Base-by-base conservation (phyloP, 2,797 vertebrate species). In the Microcaecilia unicolor region DNA sequence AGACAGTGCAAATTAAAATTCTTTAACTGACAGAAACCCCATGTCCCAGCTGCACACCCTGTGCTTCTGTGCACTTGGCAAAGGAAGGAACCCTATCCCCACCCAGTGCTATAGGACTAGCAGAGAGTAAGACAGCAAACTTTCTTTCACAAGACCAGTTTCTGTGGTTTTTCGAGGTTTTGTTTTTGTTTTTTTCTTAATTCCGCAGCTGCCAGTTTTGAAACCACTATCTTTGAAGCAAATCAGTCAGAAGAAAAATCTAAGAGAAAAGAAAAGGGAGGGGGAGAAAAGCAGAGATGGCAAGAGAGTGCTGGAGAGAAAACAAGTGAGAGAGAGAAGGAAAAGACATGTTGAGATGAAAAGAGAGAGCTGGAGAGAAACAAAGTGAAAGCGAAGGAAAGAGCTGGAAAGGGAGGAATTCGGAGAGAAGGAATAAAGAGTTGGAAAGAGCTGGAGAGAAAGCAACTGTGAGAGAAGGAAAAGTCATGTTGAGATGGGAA, bases 131-230 rank as follows among this genome's bases (percentile, higher is more conserved):
- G 3, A 44, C 25, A 51, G 34, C 37, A 18, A 15, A 32, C 28
- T 3, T 28, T 37, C 29, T 22, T 61, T 66, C 56, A 39, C 39
- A 41, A 58, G 43, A 42, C 3, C 10, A 18, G 33, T 42, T 67
- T 59, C 68, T 68, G 74, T 55, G 64, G 59, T 63, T 69, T 59
- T 44, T 54, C n/a, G n/a, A n/a, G n/a, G n/a, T n/a, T n/a, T n/a
- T n/a, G n/a, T n/a, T n/a, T n/a, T n/a, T 54, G 40, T 44, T 26
- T 27, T 53, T 67, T 70, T 68, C 39, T 21, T 46, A 51, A 55
- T 46, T 28, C 47, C 72, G 64, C 76, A 80, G 68, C 64, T 76
- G 73, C 47, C 72, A 44, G 57, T 67, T 76, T 73, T 75, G 68
- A 70, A 80, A 72, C 53, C 3, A 55, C 48, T 34, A 29, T 43